Evolutionary conservation across 2,797 vertebrate genomes (phyloP).

Genomic region (Distichodus sexfasciatus): DNA sequence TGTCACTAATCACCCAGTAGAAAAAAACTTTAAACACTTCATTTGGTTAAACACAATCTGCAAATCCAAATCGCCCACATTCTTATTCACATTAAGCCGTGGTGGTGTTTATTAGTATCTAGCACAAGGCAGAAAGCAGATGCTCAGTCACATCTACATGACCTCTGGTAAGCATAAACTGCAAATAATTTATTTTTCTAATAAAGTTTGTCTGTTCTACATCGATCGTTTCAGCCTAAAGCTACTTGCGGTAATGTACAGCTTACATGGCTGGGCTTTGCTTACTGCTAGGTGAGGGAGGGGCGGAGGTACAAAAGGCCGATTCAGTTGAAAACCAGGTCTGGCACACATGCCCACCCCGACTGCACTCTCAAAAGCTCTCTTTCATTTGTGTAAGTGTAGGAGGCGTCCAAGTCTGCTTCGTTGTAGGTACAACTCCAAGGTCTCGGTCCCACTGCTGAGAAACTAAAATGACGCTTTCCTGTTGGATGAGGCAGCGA

Average conservation of each 20-base stretch:
- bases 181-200: too few relatives aligned
- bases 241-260: neutral
- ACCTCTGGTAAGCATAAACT: too few relatives aligned
- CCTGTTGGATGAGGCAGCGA: slow-evolving; percentile 17
- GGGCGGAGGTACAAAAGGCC: slow-evolving; percentile 57
- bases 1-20: too few relatives aligned
- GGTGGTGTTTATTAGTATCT: too few relatives aligned
- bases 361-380: slow-evolving; percentile 30
- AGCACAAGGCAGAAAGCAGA: too few relatives aligned
- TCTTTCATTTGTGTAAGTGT: slow-evolving; percentile 50
- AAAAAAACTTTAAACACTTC: too few relatives aligned
- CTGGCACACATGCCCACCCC: slow-evolving; percentile 7
- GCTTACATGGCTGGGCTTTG: slow-evolving; percentile 32
- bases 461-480: neutral
- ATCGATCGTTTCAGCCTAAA: neutral
- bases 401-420: slow-evolving; percentile 15
- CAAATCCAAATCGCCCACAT: too few relatives aligned
- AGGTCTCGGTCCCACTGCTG: neutral
- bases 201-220: neutral
- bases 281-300: slow-evolving; percentile 24
- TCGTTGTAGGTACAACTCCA: slow-evolving; percentile 21
- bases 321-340: slow-evolving; percentile 55
- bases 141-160: too few relatives aligned
- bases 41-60: too few relatives aligned
- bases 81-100: too few relatives aligned